Conservation (phyloP, 2,888 invertebrate species). For the Pyrgus malvae region DNA sequence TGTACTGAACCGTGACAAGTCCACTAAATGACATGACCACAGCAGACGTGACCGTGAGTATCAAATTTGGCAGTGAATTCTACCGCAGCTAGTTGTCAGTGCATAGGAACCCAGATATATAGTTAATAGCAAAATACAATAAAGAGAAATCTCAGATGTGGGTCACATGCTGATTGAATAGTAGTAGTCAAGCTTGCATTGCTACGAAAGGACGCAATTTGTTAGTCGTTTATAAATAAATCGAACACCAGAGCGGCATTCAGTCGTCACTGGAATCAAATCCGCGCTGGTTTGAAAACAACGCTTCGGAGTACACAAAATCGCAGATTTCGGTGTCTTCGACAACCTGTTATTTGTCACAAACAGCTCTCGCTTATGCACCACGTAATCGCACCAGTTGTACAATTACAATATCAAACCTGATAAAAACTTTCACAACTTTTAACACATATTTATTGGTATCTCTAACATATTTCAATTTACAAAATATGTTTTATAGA, state of each 20-base stretch:
- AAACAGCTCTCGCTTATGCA: slow-evolving; percentile 65
- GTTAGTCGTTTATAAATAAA: slow-evolving; percentile 33
- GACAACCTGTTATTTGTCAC: slow-evolving; percentile 81
- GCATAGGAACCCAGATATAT: slow-evolving; percentile 41
- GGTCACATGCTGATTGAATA: slow-evolving; percentile 79
- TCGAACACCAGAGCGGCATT: slow-evolving; percentile 6
- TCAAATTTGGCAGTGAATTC: slow-evolving; percentile 23
- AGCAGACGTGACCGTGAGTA: slow-evolving; percentile 35
- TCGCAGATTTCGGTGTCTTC: slow-evolving; percentile 75
- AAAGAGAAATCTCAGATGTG: slow-evolving; percentile 80
- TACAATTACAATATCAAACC: slow-evolving; percentile 44
- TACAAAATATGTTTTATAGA: slow-evolving; percentile 62
- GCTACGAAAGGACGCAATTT: slow-evolving; percentile 11
- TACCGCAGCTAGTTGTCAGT: slow-evolving; percentile 32
- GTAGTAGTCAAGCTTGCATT: slow-evolving; percentile 53
- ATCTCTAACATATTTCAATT: slow-evolving; percentile 50
- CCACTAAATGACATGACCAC: slow-evolving; percentile 51
- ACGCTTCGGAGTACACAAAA: slow-evolving; percentile 50
- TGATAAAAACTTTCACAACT: slow-evolving; percentile 48
- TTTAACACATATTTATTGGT: slow-evolving; percentile 41
- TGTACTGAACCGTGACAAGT: slow-evolving; percentile 69
- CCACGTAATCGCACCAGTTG: slow-evolving; percentile 60
- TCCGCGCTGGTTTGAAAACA: slow-evolving; percentile 21
- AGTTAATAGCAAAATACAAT: slow-evolving; percentile 56
- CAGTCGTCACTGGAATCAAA: slow-evolving; percentile 1